Base-by-base conservation (phyloP, 2,797 vertebrate genomes). In the Atherinosoma microstoma region DNA sequence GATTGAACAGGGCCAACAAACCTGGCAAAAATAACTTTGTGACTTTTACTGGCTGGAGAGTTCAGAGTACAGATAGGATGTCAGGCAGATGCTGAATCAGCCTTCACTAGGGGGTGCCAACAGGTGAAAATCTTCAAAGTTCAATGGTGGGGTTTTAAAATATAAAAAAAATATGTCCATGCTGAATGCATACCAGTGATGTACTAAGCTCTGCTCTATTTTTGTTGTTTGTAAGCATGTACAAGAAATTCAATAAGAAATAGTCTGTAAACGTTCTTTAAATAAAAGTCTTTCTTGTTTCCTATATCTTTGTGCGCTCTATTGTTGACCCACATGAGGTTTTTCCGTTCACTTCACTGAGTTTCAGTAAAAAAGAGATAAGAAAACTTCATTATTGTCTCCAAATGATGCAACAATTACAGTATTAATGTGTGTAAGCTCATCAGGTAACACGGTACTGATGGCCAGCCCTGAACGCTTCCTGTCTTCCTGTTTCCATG, bases 401-500 rank as follows among this genome's bases (percentile, higher is more conserved):
- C 38, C 38, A 12, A 20, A 32, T 61, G 67, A 62, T 47, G 69
- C 60, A 71, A 71, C 36, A 53, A 40, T 51, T 15, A 45, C n/a
- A 24, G 20, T 51, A 9, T 51, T 22, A 56, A 42, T 72, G 67
- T 65, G 15, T 67, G 16, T n/a, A 51, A 20, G n/a, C 47, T 22
- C 32, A 32, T 30, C 42, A 76, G 75, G 73, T 73, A 72, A 64
- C 45, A 58, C 36, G 35, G 66, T 63, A 70, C 54, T 47, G 49
- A 79, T 60, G 32, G 53, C 57, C 47, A 42, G 54, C 67, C 77
- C 66, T 32, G n/a, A 8, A 61, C 58, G 47, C 67, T 29, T 3
- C 12, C 53, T 49, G 64, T 34, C 87, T 67, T 42, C 32, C 67
- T 24, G 91, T 93, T 94, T 85, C 92, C 86, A 92, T 88, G 87